Evolutionary conservation across 2,113 vertebrate species (phyloP), one percentile per base, ranked within the genome.

Genomic region (Athene noctua): DNA sequence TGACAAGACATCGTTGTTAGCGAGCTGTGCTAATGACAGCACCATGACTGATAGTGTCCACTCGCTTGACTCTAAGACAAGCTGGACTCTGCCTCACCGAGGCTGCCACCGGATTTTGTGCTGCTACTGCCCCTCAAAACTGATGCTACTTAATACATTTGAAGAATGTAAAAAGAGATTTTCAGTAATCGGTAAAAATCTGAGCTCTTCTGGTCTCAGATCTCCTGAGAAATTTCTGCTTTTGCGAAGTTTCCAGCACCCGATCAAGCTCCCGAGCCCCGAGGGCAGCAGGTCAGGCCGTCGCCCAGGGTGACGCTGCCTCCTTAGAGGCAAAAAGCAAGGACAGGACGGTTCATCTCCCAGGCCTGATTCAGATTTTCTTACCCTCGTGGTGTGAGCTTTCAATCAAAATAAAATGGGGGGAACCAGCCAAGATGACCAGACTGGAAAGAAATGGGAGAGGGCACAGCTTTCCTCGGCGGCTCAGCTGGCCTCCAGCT

Each of bases 1-100:
- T 0, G 2, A 17, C 0, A 0, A 22, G 47, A 46, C 2, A 0
- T 3, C 51, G 18, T 29, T 3, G 0, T 52, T 9, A 17, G 55
- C 5, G 5, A 17, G 47, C 6, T 29, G 51, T 17, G 18, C 91
- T 44, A n/a, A 34, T 7, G 55, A 34, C 46, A 57, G 68, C 55
- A 3, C 44, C 20, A 8, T 6, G 10, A 6, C n/a, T 7, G 11
- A 2, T 1, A 19, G 21, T 0, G 62, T 12, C 47, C 62, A 1
- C 13, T 17, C 55, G 11, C 63, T 5, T 10, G n/a, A 6, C 85
- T 16, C 44, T 2, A 13, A 17, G 26, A 8, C 20, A 40, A 51
- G 44, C 75, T 13, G 82, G 34, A 10, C 36, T 27, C 51, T 10
- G 10, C 42, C 42, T 19, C 38, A 15, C 0, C 2, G 4, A 10